Conservation (phyloP, 2,888 invertebrate genomes). For the Chelonus formosanus region DNA sequence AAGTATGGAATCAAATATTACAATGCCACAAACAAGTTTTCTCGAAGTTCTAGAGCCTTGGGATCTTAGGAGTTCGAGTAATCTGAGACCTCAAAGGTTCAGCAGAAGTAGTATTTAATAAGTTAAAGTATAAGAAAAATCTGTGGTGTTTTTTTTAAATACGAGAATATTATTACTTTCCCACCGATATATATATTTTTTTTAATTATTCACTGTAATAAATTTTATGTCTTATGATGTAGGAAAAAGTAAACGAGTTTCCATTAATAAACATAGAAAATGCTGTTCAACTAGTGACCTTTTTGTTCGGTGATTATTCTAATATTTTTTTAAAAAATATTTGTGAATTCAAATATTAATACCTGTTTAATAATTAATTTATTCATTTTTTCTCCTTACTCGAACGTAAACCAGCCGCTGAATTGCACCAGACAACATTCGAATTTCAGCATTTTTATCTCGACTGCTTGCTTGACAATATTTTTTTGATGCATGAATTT, state of each 20-base stretch:
- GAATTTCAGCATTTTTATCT: too few relatives aligned
- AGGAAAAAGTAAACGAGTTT: conserved; percentile 3
- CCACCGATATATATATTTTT: conserved; percentile 11
- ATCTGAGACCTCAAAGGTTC: conserved; percentile 9
- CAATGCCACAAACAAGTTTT: conserved; percentile 27
- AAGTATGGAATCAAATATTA: conserved; percentile 17
- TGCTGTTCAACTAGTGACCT: background rate
- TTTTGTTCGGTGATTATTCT: background rate
- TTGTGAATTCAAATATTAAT: background rate
- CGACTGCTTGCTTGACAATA: too few relatives aligned
- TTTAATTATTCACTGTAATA: background rate
- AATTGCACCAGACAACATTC: too few relatives aligned
- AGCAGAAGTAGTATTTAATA: conserved; percentile 23
- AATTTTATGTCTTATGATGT: conserved; percentile 8
- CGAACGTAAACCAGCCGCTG: too few relatives aligned
- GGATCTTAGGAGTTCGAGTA: conserved; percentile 4
- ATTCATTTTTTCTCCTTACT: too few relatives aligned
- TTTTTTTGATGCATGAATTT: too few relatives aligned
- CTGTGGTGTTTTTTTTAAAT: conserved; percentile 1
- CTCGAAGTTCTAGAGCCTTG: conserved; percentile 16
- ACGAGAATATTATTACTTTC: conserved; percentile 10
- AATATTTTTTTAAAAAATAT: background rate
- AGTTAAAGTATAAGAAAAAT: background rate
- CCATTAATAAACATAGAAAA: background rate
- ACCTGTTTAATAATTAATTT: too few relatives aligned